A percentile compares a stretch with the other conserved stretches of the same genome.
These are phyloP conservation scores for Lacerta viridis DNA, from an alignment of 2,797 vertebrate genomes.

Conservation along the genomic window DNA sequence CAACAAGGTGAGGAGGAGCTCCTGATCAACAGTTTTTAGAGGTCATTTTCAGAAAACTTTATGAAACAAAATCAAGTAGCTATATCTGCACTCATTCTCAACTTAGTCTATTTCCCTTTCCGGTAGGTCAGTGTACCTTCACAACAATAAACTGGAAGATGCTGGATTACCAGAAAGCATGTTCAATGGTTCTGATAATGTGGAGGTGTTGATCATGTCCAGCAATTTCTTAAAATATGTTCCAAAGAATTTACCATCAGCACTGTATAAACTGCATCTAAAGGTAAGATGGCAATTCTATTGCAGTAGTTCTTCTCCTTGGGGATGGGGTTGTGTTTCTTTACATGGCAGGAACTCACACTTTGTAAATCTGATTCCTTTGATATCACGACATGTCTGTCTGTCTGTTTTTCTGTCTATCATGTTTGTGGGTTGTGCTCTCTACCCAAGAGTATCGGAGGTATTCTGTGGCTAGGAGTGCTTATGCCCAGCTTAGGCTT, in stretches of 20 bases:
- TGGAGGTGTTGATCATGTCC: slow-evolving; percentile 97
- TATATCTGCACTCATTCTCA: background rate
- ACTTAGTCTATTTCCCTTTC: slow-evolving; percentile 34
- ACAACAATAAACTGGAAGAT: slow-evolving; percentile 97
- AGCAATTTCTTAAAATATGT: slow-evolving; percentile 95
- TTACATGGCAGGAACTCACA: slow-evolving; percentile 13
- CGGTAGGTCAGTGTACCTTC: slow-evolving; percentile 95
- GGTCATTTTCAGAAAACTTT: slow-evolving; percentile 14
- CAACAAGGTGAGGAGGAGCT: too few species aligned
- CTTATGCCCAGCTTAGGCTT: too few species aligned
- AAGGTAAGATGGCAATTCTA: slow-evolving; percentile 83
- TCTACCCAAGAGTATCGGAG: background rate
- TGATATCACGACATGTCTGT: background rate
- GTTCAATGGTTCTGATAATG: slow-evolving; percentile 91
- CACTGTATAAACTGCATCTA: slow-evolving; percentile 92
- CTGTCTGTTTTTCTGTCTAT: background rate
- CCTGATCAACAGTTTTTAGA: background rate
- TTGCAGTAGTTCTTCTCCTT: background rate
- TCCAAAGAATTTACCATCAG: slow-evolving; percentile 89
- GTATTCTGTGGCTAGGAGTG: too few species aligned
- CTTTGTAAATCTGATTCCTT: slow-evolving; percentile 24
- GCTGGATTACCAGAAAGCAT: slow-evolving; percentile 91
- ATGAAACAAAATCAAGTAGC: background rate
- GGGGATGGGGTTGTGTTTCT: background rate
- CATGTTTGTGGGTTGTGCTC: background rate